These are phyloP conservation scores for Bombus breviceps DNA, from an alignment of 1,140 invertebrate genomes.

Conservation along the genomic window DNA sequence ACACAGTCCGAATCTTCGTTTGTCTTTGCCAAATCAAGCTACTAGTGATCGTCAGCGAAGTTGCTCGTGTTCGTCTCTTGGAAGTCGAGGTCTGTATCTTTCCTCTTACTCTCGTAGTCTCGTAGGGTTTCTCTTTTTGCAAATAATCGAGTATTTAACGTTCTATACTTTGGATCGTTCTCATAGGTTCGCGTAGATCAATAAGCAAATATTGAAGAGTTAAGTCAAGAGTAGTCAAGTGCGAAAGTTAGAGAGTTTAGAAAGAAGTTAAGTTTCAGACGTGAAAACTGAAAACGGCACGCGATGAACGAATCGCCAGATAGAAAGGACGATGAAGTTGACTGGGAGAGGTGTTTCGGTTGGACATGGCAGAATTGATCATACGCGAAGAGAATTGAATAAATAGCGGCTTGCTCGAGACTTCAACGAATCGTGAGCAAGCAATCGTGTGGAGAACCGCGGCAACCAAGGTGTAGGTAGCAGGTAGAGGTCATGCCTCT, in stretches of 20 bases:
- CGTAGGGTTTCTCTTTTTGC: background rate
- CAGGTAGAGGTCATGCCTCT: constrained; percentile 68
- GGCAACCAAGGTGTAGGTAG: constrained; percentile 55
- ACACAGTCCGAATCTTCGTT: background rate
- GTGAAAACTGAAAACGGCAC: too few species aligned
- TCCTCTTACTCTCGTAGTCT: too few species aligned
- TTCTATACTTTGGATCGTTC: too few species aligned
- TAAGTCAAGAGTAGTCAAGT: too few species aligned
- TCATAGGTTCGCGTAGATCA: background rate
- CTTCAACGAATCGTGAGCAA: constrained; percentile 78
- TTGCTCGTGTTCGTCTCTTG: background rate
- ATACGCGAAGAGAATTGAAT: background rate
- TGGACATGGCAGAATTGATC: background rate
- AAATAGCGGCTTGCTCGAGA: constrained; percentile 52
- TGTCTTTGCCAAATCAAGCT: too few species aligned
- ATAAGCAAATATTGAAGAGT: background rate
- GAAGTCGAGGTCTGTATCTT: background rate
- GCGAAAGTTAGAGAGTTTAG: background rate
- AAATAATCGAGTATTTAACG: background rate
- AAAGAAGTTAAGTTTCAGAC: too few species aligned
- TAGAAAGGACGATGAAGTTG: background rate
- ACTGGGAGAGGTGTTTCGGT: background rate
- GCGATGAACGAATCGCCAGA: too few species aligned
- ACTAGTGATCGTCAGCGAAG: background rate
- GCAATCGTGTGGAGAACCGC: constrained; percentile 61